Evolutionary conservation across 2,888 invertebrate species (phyloP).

Genomic region (Dicranocentrus wangi): DNA sequence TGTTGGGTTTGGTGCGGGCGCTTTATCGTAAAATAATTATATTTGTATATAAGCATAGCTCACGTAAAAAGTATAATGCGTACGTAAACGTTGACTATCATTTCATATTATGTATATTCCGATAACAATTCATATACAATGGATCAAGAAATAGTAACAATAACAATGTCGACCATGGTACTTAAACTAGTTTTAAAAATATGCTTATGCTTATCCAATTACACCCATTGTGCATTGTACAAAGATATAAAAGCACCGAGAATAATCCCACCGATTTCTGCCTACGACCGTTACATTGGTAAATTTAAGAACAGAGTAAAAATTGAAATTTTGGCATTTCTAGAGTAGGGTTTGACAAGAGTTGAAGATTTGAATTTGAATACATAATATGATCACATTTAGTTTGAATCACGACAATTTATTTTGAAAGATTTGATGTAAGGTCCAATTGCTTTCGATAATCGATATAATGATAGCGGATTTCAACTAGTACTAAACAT

Average conservation of each 20-base stretch:
- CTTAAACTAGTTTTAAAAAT: too few relatives aligned
- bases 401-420: slow-evolving; percentile 45
- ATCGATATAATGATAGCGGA: neutral
- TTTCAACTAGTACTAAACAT: neutral
- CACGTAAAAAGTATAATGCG: too few relatives aligned
- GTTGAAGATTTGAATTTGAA: neutral
- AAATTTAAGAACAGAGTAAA: neutral
- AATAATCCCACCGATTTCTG: neutral
- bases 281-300: neutral
- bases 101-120: too few relatives aligned
- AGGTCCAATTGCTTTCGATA: slow-evolving; percentile 44
- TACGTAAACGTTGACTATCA: too few relatives aligned
- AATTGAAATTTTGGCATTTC: neutral
- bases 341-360: neutral
- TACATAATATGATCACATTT: slow-evolving; percentile 41
- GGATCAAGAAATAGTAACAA: too few relatives aligned
- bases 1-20: too few relatives aligned
- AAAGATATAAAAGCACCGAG: slow-evolving; percentile 22
- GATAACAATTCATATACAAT: too few relatives aligned
- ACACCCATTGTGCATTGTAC: neutral
- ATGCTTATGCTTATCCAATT: too few relatives aligned
- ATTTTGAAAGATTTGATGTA: slow-evolving; percentile 51
- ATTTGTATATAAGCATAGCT: too few relatives aligned
- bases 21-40: too few relatives aligned
- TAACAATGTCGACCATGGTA: too few relatives aligned